Base-by-base conservation (phyloP, 2,888 invertebrate species). In the Hofmannophila pseudospretella region DNA sequence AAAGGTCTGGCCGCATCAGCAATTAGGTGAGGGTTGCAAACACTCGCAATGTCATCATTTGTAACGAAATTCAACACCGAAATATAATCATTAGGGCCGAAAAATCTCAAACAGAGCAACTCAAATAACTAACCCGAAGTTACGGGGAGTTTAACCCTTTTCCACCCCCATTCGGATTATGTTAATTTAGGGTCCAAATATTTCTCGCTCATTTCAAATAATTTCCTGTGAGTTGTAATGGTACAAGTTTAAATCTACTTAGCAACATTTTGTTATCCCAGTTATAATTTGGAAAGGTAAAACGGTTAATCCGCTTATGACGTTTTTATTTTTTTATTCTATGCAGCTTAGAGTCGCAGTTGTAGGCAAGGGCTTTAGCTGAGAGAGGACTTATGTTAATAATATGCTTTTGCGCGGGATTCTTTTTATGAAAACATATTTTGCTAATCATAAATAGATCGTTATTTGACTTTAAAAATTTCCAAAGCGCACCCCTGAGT, bases 171-270 rank as follows among this genome's bases (percentile, higher is more conserved):
- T 49, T 43, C 56, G 73, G 80, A 76, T 81, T 80, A 82, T 77
- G 73, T 58, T 77, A 77, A 81, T 80, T 68, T 57, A 49, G 49
- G 62, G 67, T 47, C 63, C 63, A 70, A 76, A 79, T 76, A 75
- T 77, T 78, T 75, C 61, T 62, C 56, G 66, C 64, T 64, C 74
- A 64, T 79, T 77, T 67, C 66, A 72, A 79, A 79, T 74, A 72
- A 80, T 80, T 74, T 75, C 62, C 62, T 57, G 54, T 47, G 52
- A 57, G 59, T 66, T 62, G 56, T 64, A 67, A 68, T 59, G 64
- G 51, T 57, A 67, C 67, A 71, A 73, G 56, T 73, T 70, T 58
- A 60, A 68, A 65, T 66, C 71, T 63, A 65, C 68, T 67, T 70
- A 64, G 44, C 51, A 49, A 42, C 53, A 51, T 58, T 32, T 61